Evolutionary conservation across 1,140 invertebrate species (phyloP).

Genomic region (Oreohelix idahoensis): DNA sequence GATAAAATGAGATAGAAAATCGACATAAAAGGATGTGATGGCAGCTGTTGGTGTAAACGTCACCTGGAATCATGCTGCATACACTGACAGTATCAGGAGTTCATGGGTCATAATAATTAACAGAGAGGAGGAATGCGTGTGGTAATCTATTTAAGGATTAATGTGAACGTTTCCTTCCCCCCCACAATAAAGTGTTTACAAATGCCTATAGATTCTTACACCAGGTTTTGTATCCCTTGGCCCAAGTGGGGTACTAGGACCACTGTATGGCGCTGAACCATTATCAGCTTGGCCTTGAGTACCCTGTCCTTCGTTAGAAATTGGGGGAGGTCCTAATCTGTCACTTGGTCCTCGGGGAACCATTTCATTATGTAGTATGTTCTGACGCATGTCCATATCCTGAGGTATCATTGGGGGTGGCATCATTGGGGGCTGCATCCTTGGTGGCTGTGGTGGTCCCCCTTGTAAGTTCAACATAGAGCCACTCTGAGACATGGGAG

Average conservation of each 20-base stretch:
- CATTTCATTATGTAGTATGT: background rate
- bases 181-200: no score
- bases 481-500: conserved; percentile 1
- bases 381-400: background rate
- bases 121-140: no score
- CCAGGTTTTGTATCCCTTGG: background rate
- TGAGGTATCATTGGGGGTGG: background rate
- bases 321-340: background rate
- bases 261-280: conserved; percentile 7
- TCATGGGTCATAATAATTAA: no score
- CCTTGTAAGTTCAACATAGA: background rate
- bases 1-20: no score
- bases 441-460: conserved; percentile 6
- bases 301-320: background rate
- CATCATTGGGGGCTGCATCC: background rate
- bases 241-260: background rate
- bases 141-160: no score
- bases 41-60: no score
- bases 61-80: no score
- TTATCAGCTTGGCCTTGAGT: background rate
- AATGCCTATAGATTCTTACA: conserved; percentile 16
- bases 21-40: no score
- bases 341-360: conserved; percentile 1
- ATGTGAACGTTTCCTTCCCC: no score
- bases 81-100: no score